A percentile compares a stretch with the other conserved stretches of the same genome.
Conservation (phyloP, 2,113 vertebrate genomes). For the Daphoenositta chrysoptera region DNA sequence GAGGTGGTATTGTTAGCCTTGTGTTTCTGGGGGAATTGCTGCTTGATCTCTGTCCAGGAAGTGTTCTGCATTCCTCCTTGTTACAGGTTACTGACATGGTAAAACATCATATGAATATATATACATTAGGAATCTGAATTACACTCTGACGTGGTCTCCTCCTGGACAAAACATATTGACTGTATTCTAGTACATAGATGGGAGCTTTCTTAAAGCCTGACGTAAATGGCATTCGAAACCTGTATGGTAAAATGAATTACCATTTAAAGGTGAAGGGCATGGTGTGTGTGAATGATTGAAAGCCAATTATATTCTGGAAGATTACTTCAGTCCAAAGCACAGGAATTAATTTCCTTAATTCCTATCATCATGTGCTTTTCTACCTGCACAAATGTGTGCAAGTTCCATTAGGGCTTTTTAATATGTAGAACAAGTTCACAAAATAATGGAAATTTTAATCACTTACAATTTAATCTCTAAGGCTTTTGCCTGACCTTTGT, state of each 20-base stretch:
- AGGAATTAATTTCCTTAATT: constrained; percentile 64
- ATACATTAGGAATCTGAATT: neutral
- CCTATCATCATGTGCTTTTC: constrained; percentile 31
- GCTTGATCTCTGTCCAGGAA: neutral
- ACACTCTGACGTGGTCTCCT: fast-evolving
- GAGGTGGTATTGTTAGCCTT: neutral
- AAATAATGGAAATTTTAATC: constrained; percentile 68
- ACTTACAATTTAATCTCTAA: constrained; percentile 58
- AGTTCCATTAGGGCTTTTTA: constrained; percentile 40
- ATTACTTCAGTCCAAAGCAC: constrained; percentile 57
- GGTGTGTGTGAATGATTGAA: constrained; percentile 50
- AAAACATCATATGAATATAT: neutral
- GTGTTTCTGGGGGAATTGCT: neutral
- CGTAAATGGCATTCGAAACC: neutral
- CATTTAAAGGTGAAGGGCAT: constrained; percentile 47
- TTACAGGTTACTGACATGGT: neutral
- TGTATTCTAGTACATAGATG: neutral
- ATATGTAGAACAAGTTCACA: constrained; percentile 54
- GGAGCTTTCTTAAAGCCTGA: neutral
- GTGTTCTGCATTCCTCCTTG: neutral
- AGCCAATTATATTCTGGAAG: constrained; percentile 45
- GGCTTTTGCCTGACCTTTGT: constrained; percentile 48
- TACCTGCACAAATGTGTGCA: constrained; percentile 50
- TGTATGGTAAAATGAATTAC: constrained; percentile 15
- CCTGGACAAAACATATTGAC: neutral